These are phyloP conservation scores for Perca flavescens DNA, from an alignment of 2,113 vertebrate genomes.

Conservation along the genomic window DNA sequence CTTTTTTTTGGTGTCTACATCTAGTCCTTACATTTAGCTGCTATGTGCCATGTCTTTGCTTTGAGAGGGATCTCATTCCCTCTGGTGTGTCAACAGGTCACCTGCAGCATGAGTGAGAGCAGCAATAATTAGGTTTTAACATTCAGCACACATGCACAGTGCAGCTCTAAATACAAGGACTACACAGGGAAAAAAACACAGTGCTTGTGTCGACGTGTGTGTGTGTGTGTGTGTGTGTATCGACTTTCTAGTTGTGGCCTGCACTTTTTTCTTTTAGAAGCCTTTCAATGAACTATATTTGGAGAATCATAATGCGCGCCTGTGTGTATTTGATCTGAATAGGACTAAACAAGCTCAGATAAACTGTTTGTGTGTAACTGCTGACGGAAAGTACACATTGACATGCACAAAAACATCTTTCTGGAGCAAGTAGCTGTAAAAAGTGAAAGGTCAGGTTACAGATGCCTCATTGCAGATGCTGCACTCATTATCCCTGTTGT, in stretches of 20 bases:
- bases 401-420: neutral
- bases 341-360: neutral
- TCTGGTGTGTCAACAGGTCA: slow-evolving; percentile 8
- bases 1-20: neutral
- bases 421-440: neutral
- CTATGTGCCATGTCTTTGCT: neutral
- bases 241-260: neutral
- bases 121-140: slow-evolving; percentile 7
- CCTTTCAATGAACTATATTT: neutral
- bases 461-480: slow-evolving; percentile 5
- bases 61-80: neutral
- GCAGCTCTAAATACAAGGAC: neutral
- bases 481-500: neutral
- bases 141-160: neutral
- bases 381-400: neutral
- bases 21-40: neutral
- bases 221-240: neutral
- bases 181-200: neutral
- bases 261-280: neutral
- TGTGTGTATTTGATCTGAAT: neutral
- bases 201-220: neutral
- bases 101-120: neutral
- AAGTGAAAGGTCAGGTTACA: slow-evolving; percentile 30
- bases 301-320: neutral
- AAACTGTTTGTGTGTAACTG: neutral